Percentiles rank a stretch among this genome's conserved stretches.
phyloP scores from a whole-genome alignment of 2,113 vertebrate species.

The Anthoscopus minutus region DNA sequence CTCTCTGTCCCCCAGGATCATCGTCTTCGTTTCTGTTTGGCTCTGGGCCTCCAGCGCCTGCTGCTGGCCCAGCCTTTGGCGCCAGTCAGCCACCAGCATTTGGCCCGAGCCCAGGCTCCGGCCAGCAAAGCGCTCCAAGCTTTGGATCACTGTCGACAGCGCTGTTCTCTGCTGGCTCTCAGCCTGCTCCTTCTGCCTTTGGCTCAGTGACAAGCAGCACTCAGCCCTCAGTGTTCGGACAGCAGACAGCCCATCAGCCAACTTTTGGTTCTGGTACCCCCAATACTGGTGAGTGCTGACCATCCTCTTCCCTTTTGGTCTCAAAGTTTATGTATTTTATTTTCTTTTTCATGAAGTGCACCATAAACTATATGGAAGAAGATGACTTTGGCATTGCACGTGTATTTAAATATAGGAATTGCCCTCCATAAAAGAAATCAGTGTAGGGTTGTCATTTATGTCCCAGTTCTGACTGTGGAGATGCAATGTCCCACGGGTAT shows the following conservation, averaged over 20 bases:
- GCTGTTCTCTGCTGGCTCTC: conserved; percentile 75
- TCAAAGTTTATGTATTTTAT: fast-evolving
- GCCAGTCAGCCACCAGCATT: conserved; percentile 79
- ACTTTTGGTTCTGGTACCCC: conserved; percentile 78
- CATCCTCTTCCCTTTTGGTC: neutral
- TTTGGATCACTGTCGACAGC: conserved; percentile 76
- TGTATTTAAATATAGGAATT: neutral
- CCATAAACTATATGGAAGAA: neutral
- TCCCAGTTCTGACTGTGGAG: neutral
- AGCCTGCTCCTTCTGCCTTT: conserved; percentile 76
- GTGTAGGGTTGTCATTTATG: neutral
- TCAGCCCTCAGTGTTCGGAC: conserved; percentile 81
- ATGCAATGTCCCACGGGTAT: fast-evolving
- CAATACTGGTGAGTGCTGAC: conserved; percentile 69
- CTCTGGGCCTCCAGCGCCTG: conserved; percentile 55
- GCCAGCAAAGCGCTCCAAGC: conserved; percentile 68
- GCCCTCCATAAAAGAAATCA: neutral
- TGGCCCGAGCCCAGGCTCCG: conserved; percentile 72
- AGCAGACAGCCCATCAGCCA: conserved; percentile 75
- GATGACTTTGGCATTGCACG: fast-evolving
- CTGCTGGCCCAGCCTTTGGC: conserved; percentile 76
- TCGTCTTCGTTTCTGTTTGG: conserved; percentile 80
- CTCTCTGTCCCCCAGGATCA: conserved; percentile 34
- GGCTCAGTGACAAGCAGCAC: conserved; percentile 79
- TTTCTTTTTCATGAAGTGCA: neutral